Conservation (phyloP, 1,140 invertebrate genomes). For the Reticulitermes speratus region DNA sequence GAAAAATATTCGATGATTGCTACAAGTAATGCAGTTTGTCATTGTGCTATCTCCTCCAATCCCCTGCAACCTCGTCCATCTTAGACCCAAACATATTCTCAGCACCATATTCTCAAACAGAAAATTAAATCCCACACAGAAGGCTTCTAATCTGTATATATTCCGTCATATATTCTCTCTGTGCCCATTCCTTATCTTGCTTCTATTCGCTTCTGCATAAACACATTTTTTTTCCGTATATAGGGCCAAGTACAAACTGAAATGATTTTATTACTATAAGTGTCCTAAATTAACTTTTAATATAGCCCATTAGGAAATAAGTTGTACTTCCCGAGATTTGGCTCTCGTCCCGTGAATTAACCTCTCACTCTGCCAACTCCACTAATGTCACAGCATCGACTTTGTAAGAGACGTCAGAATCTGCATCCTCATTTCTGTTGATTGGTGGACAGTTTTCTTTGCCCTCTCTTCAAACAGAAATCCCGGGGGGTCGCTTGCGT, state of each 20-base stretch:
- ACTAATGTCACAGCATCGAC: neutral
- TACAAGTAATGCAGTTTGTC: too few species aligned
- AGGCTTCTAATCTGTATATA: too few species aligned
- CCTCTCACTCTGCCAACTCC: neutral
- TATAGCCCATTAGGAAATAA: neutral
- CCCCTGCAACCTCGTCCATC: too few species aligned
- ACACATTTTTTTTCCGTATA: neutral
- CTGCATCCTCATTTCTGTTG: neutral
- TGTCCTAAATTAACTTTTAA: neutral
- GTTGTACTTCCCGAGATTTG: neutral
- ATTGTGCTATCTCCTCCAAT: too few species aligned
- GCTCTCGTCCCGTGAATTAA: neutral
- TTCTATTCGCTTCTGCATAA: neutral
- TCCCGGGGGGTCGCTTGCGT: neutral
- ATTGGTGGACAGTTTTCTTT: conserved; percentile 6
- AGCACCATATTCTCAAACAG: too few species aligned
- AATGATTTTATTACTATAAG: neutral
- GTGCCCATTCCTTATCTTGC: neutral
- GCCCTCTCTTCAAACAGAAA: neutral
- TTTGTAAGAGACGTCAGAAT: neutral
- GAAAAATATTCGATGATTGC: too few species aligned
- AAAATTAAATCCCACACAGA: too few species aligned
- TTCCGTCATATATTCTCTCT: too few species aligned
- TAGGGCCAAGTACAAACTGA: neutral
- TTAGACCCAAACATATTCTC: too few species aligned